A percentile compares a stretch with the other conserved stretches of the same genome.
phyloP scores from a whole-genome alignment of 2,113 vertebrate species.

The Gallinago paraguaiae region DNA sequence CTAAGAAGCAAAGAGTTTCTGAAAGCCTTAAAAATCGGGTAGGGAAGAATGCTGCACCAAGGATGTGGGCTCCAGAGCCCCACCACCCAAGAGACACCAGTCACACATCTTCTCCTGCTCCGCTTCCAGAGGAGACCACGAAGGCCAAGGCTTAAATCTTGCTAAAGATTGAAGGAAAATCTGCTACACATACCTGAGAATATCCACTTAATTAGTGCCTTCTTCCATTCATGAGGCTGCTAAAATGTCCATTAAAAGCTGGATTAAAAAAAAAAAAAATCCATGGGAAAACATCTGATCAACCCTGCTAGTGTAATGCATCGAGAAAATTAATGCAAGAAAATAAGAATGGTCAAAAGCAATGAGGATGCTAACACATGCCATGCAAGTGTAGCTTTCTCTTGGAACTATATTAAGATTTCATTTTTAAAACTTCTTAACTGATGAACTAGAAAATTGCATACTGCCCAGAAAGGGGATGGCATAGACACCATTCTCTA shows the following conservation, averaged over 20 bases:
- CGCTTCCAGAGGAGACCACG: accelerated
- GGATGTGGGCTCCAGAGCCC: background rate
- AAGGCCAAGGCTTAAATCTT: background rate
- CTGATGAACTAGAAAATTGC: background rate
- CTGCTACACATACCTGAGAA: background rate
- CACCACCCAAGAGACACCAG: background rate
- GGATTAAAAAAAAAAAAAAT: background rate
- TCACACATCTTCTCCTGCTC: background rate
- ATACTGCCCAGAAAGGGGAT: background rate
- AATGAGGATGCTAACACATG: background rate
- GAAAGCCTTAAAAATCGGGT: background rate
- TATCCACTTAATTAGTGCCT: accelerated
- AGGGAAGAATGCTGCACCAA: background rate
- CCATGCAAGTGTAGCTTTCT: background rate
- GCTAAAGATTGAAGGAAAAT: background rate
- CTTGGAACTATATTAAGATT: background rate
- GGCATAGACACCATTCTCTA: background rate
- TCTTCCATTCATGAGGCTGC: background rate
- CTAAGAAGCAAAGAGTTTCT: background rate
- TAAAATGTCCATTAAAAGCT: background rate
- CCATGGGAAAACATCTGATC: background rate
- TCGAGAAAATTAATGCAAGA: background rate
- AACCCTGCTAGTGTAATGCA: background rate
- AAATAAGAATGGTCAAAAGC: background rate
- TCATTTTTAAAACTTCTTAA: background rate